Percentiles rank a stretch among this genome's conserved stretches.
These are phyloP conservation scores for Oscheius sp. DNA, from an alignment of 2,888 invertebrate species.

Conservation along the genomic window DNA sequence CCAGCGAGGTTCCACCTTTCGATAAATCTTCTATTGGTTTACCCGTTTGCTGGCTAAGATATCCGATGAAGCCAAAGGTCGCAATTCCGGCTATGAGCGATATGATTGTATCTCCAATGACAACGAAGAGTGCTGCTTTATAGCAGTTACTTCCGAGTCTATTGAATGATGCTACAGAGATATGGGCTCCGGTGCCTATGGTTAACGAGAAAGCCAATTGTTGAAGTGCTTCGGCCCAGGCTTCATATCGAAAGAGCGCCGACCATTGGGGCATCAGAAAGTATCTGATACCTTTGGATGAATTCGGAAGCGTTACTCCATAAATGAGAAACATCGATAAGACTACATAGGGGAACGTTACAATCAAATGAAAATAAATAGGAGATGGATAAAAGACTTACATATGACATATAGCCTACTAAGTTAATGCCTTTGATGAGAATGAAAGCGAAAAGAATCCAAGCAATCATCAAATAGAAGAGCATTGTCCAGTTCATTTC, in stretches of 20 bases:
- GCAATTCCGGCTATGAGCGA: constrained; percentile 52
- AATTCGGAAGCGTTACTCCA: constrained; percentile 56
- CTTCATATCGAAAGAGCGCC: constrained; percentile 33
- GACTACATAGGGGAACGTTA: constrained; percentile 38
- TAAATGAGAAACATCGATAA: constrained; percentile 48
- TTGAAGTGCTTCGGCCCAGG: constrained; percentile 58
- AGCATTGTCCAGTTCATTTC: constrained; percentile 3
- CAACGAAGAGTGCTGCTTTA: constrained; percentile 38
- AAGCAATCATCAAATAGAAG: neutral
- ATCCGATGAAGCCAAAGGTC: constrained; percentile 54
- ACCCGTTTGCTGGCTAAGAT: constrained; percentile 35
- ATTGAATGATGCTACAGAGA: constrained; percentile 62
- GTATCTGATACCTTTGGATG: constrained; percentile 48
- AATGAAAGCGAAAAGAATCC: neutral
- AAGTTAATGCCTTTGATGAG: constrained; percentile 9
- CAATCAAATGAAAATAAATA: constrained; percentile 19
- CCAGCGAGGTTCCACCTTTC: constrained; percentile 70
- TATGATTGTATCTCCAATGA: constrained; percentile 57
- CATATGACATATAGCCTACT: constrained; percentile 12
- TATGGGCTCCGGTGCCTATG: constrained; percentile 62
- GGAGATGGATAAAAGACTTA: too few species aligned
- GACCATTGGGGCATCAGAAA: constrained; percentile 26
- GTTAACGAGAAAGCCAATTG: constrained; percentile 63
- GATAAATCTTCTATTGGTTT: constrained; percentile 38
- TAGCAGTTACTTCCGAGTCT: constrained; percentile 33